These are phyloP conservation scores for Osmoderma eremita DNA, from an alignment of 2,888 invertebrate genomes.

Conservation along the genomic window DNA sequence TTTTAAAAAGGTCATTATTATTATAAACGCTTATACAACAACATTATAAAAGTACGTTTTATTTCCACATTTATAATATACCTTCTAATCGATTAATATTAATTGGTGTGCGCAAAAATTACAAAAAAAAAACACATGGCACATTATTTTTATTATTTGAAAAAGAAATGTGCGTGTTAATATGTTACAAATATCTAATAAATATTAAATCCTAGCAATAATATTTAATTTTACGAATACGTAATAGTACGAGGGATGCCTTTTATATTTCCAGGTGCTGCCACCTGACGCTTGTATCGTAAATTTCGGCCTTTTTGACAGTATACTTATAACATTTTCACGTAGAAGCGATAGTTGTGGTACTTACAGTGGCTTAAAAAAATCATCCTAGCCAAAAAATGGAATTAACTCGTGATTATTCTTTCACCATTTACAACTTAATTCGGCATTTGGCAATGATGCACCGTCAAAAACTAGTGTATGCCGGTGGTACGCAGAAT, in stretches of 20 bases:
- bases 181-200: conserved; percentile 22
- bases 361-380: too few relatives aligned
- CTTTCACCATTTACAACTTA: too few relatives aligned
- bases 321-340: not conserved
- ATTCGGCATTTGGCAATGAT: too few relatives aligned
- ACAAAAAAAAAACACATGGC: conserved; percentile 30
- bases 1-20: conserved; percentile 19
- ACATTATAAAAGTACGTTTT: conserved; percentile 28
- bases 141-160: not conserved
- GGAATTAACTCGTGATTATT: too few relatives aligned
- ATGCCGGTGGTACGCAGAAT: too few relatives aligned
- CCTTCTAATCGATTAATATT: conserved; percentile 19
- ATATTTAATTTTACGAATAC: conserved; percentile 4
- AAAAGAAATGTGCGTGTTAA: conserved; percentile 19
- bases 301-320: too few relatives aligned
- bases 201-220: conserved; percentile 23
- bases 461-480: too few relatives aligned
- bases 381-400: too few relatives aligned
- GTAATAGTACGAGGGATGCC: too few relatives aligned
- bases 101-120: conserved; percentile 31
- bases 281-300: too few relatives aligned
- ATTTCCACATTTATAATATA: conserved; percentile 7
- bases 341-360: too few relatives aligned
- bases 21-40: conserved; percentile 13
- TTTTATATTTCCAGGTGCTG: too few relatives aligned